phyloP scores from a whole-genome alignment of 1,140 invertebrate genomes.

The Drosophila obscura region DNA sequence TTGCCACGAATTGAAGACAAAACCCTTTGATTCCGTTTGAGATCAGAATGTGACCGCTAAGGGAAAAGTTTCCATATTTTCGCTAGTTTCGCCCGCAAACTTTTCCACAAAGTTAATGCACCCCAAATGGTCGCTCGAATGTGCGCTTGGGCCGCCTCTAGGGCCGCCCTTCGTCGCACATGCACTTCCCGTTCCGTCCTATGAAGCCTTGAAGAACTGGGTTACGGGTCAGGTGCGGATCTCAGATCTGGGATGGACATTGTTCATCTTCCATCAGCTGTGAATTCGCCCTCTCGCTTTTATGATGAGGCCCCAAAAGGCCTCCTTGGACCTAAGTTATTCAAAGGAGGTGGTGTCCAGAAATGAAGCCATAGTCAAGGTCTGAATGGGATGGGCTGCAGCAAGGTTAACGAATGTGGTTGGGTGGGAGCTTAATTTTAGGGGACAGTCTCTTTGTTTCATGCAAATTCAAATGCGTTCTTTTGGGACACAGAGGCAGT shows the following conservation, averaged over 20 bases:
- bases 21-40: slow-evolving; percentile 6
- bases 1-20: slow-evolving; percentile 46
- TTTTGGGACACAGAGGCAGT: neutral
- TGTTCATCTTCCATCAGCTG: slow-evolving; percentile 58
- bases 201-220: slow-evolving; percentile 31
- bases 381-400: slow-evolving; percentile 4
- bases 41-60: slow-evolving; percentile 22
- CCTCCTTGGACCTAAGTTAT: slow-evolving; percentile 54
- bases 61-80: slow-evolving; percentile 23
- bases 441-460: slow-evolving; percentile 57
- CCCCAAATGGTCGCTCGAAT: slow-evolving; percentile 26
- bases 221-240: slow-evolving; percentile 40
- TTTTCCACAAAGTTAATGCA: slow-evolving; percentile 53
- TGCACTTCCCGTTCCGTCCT: slow-evolving; percentile 4
- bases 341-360: slow-evolving; percentile 41
- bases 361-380: slow-evolving; percentile 72
- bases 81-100: slow-evolving; percentile 4
- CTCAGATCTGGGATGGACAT: slow-evolving; percentile 50
- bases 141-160: slow-evolving; percentile 16
- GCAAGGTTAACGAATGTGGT: neutral
- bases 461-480: slow-evolving; percentile 77
- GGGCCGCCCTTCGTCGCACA: slow-evolving; percentile 17
- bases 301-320: slow-evolving; percentile 37
- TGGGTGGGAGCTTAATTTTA: slow-evolving; percentile 16
- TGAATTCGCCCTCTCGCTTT: slow-evolving; percentile 41